phyloP scores from a whole-genome alignment of 2,888 invertebrate species.

The Pheosia gnoma region DNA sequence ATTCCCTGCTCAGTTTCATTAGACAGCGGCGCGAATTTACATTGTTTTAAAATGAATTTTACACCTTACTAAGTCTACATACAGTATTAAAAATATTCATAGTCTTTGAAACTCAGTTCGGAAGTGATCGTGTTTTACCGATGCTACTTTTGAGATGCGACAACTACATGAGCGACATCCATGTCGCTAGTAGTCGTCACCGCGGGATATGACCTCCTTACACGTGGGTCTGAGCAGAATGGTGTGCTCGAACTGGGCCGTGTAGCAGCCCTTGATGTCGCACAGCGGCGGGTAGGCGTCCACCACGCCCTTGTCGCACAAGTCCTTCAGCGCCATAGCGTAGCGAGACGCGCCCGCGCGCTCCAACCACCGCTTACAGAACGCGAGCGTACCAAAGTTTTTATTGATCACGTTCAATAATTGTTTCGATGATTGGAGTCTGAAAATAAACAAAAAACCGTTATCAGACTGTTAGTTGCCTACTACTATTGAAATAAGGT shows the following conservation, averaged over 20 bases:
- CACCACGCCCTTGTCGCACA: conserved; percentile 99
- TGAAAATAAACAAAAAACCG: conserved; percentile 51
- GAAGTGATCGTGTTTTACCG: neutral
- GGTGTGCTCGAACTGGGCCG: conserved; percentile 99
- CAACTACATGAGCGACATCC: neutral
- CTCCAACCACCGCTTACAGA: conserved; percentile 99
- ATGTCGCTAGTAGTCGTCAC: conserved; percentile 93
- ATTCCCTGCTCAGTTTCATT: neutral
- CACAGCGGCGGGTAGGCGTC: conserved; percentile 99
- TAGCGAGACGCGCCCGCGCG: conserved; percentile 98
- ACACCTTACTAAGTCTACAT: neutral
- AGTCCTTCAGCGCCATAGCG: conserved; percentile 98
- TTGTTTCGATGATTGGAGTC: conserved; percentile 96
- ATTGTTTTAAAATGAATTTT: neutral
- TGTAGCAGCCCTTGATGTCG: conserved; percentile 98
- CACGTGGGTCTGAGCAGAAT: conserved; percentile 98
- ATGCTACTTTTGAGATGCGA: conserved; percentile 7
- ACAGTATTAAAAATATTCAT: neutral
- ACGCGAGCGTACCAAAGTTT: conserved; percentile 98
- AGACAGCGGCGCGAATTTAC: neutral
- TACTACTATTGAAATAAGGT: no score
- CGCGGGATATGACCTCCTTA: conserved; percentile 98
- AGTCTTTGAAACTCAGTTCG: no score
- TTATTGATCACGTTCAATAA: conserved; percentile 96
- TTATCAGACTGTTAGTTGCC: no score